Percentiles rank a stretch among this genome's conserved stretches.
Conservation (phyloP, 2,888 invertebrate species). For the Ophraella communa region DNA sequence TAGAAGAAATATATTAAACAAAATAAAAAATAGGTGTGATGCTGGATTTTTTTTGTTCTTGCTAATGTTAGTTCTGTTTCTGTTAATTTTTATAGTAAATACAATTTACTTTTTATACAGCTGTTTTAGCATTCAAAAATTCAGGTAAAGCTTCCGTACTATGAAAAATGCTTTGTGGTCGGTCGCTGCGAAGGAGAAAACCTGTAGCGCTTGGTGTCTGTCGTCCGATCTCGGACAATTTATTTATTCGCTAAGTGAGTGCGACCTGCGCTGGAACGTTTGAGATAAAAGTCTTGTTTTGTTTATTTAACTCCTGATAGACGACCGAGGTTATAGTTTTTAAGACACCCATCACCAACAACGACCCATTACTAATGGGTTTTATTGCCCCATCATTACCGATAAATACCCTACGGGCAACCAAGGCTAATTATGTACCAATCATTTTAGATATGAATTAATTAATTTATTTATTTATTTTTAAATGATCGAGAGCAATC, state of each 20-base stretch:
- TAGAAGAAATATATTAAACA: too few relatives aligned
- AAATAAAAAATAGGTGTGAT: too few relatives aligned
- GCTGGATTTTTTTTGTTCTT: too few relatives aligned
- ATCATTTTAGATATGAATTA: conserved; percentile 42
- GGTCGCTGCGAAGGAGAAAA: conserved; percentile 12
- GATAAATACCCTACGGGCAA: conserved; percentile 38
- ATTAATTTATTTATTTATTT: conserved; percentile 39
- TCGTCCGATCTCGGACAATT: conserved; percentile 44
- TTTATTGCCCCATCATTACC: conserved; percentile 37
- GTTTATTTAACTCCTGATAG: conserved; percentile 53
- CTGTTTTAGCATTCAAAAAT: background rate
- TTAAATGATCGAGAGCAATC: conserved; percentile 7
- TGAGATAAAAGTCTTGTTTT: conserved; percentile 57
- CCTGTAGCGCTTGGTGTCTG: conserved; percentile 32
- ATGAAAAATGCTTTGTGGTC: conserved; percentile 19
- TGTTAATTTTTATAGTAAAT: background rate
- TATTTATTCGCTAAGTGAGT: conserved; percentile 56
- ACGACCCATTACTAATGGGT: conserved; percentile 44
- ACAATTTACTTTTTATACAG: background rate
- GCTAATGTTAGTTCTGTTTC: background rate
- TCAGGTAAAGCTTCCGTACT: conserved; percentile 26
- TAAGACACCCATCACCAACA: conserved; percentile 44
- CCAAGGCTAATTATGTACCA: conserved; percentile 40
- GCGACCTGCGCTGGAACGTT: conserved; percentile 54
- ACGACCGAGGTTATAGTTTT: conserved; percentile 48